Evolutionary conservation across 2,888 invertebrate species (phyloP), one percentile per base, ranked within the genome.

Genomic region (Euzophera pinguis): DNA sequence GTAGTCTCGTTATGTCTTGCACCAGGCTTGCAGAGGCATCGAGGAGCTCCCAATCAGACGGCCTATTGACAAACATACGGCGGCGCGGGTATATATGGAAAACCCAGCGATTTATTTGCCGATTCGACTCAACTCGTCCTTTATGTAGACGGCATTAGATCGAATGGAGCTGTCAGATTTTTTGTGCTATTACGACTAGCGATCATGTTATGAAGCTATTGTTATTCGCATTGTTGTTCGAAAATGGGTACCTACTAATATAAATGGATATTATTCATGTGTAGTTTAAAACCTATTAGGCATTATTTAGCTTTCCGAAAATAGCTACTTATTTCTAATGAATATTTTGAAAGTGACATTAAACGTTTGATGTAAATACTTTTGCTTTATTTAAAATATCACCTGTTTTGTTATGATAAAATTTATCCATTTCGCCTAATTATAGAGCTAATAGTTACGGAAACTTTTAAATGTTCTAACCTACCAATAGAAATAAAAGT

Each of bases 61-160:
- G 75, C 70, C 81, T 84, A 87, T 87, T 86, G 87, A 86, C 88
- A 87, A 87, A 86, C 86, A 85, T 84, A 86, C 81, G 78, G 78
- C 22, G 32, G 32, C 75, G 72, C 67, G 69, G 64, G 72, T 70
- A 81, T 84, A 87, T n/a, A 85, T 87, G 82, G 81, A 82, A 76
- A 80, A 77, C 65, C 69, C 72, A 65, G 72, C 71, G 69, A 80
- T 82, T 81, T 83, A 83, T 83, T 67, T 73, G 60, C 63, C 64
- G 39, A 39, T 39, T 32, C 27, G 13, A 29, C 57, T 62, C 63
- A n/a, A 32, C 49, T 50, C 14, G 27, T 41, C 49, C 29, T 50
- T 50, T 50, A 41, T 10, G 29, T 34, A 16, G 17, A 32, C 27
- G 43, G 41, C 13, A 16, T 43, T 32, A 45, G 45, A 14, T 10